phyloP scores from a whole-genome alignment of 2,888 invertebrate species.

The Sarcophaga subvicina region DNA sequence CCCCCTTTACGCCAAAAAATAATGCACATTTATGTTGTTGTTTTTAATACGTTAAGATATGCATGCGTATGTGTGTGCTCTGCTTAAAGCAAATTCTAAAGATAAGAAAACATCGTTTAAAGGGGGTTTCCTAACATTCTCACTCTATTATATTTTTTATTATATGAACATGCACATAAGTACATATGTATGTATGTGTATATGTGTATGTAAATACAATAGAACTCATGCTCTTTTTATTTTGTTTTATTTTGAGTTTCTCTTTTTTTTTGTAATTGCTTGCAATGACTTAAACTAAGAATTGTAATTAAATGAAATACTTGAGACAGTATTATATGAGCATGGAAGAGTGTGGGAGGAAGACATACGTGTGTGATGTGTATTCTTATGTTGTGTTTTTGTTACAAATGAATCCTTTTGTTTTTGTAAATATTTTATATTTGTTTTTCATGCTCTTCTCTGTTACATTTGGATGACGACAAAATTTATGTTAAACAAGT shows the following conservation, averaged over 20 bases:
- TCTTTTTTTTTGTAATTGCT: background rate
- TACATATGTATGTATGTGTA: too few relatives aligned
- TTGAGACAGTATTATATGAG: conserved; percentile 45
- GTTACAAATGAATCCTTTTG: conserved; percentile 57
- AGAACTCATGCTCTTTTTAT: background rate
- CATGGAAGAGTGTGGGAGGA: too few relatives aligned
- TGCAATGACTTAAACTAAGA: too few relatives aligned
- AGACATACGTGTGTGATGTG: too few relatives aligned
- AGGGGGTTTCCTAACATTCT: conserved; percentile 14
- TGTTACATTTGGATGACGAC: conserved; percentile 1
- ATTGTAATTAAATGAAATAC: conserved; percentile 40
- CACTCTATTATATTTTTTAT: conserved; percentile 30
- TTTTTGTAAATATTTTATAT: conserved; percentile 10
- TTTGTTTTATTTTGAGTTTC: background rate
- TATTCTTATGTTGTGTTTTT: conserved; percentile 13
- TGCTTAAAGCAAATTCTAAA: conserved; percentile 31
- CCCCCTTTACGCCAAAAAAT: background rate
- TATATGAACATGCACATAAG: background rate
- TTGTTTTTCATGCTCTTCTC: background rate
- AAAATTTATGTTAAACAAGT: conserved; percentile 33
- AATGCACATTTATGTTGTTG: conserved; percentile 10
- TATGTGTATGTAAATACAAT: too few relatives aligned
- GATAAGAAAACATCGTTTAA: conserved; percentile 13
- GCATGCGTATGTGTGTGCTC: background rate
- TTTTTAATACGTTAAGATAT: too few relatives aligned